Conservation (phyloP, 2,888 invertebrate species). For the Dasypogon diadema region DNA sequence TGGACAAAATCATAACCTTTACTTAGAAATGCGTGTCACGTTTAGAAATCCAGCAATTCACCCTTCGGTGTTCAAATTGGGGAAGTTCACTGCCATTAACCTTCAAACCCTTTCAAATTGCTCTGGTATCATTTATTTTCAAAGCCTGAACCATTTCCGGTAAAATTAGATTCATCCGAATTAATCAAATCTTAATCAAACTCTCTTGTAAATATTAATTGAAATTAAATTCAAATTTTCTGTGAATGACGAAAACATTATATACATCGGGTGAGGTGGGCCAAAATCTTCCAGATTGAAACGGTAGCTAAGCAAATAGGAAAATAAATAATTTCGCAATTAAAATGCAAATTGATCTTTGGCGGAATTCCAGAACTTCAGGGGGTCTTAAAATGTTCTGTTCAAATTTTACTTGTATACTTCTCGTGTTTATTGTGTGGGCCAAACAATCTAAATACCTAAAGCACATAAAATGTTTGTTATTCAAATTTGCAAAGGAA, state of each 20-base stretch:
- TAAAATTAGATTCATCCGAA: not conserved
- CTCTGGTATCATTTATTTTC: not conserved
- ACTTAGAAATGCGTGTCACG: not conserved
- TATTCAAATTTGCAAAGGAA: too few species aligned
- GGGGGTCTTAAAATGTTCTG: not conserved
- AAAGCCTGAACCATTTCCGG: not conserved
- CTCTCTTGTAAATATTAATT: not conserved
- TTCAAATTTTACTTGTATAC: not conserved
- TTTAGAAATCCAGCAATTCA: not conserved
- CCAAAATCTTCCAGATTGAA: not conserved
- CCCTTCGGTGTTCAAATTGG: not conserved
- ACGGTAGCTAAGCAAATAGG: not conserved
- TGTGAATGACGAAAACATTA: not conserved
- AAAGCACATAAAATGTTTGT: too few species aligned
- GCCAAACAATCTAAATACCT: too few species aligned
- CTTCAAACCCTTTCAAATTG: not conserved
- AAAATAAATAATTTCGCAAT: constrained; percentile 33
- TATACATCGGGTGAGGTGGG: too few species aligned
- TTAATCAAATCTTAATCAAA: constrained; percentile 18
- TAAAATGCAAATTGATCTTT: constrained; percentile 41
- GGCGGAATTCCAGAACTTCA: not conserved
- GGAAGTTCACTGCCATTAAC: not conserved
- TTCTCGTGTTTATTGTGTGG: not conserved
- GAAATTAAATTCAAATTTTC: constrained; percentile 34
- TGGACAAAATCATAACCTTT: too few species aligned